Evolutionary conservation across 1,140 invertebrate genomes (phyloP).

Genomic region (Bombus sylvicola): DNA sequence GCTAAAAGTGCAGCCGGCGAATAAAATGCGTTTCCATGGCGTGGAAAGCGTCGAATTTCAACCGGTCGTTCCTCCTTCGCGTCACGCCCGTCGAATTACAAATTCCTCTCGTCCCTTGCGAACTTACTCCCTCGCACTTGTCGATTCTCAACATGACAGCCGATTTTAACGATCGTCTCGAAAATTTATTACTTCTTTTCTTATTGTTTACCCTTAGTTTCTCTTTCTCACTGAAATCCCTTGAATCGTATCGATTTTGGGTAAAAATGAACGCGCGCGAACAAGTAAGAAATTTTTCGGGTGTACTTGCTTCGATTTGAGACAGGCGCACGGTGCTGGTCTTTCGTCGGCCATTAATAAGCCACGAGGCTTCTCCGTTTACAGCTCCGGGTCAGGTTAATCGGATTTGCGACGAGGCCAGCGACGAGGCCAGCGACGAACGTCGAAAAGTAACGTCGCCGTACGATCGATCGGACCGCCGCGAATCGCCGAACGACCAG

Average conservation of each 20-base stretch:
- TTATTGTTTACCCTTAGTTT: too few relatives aligned
- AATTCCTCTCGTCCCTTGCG: slow-evolving; percentile 30
- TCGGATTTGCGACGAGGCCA: slow-evolving; percentile 52
- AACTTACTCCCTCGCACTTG: too few relatives aligned
- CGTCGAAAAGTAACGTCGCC: slow-evolving; percentile 36
- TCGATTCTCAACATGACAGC: not conserved
- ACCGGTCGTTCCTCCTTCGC: slow-evolving; percentile 12
- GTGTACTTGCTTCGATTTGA: not conserved
- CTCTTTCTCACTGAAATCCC: too few relatives aligned
- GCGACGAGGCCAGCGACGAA: slow-evolving; percentile 37
- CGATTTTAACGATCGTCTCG: not conserved
- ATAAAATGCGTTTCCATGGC: slow-evolving; percentile 60
- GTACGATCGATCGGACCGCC: slow-evolving; percentile 26
- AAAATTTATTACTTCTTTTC: not conserved
- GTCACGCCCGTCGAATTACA: slow-evolving; percentile 63
- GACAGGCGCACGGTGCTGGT: not conserved
- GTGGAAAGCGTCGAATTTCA: slow-evolving; percentile 57
- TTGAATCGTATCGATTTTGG: too few relatives aligned
- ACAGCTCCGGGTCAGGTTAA: slow-evolving; percentile 54
- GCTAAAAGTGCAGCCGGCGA: slow-evolving; percentile 73
- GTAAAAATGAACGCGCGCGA: too few relatives aligned
- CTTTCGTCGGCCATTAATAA: slow-evolving; percentile 49
- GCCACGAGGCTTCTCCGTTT: slow-evolving; percentile 54
- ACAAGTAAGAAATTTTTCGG: not conserved
- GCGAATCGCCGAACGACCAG: slow-evolving; percentile 14